Evolutionary conservation across 2,888 invertebrate genomes (phyloP).

Genomic region (Octonoba sinensis): DNA sequence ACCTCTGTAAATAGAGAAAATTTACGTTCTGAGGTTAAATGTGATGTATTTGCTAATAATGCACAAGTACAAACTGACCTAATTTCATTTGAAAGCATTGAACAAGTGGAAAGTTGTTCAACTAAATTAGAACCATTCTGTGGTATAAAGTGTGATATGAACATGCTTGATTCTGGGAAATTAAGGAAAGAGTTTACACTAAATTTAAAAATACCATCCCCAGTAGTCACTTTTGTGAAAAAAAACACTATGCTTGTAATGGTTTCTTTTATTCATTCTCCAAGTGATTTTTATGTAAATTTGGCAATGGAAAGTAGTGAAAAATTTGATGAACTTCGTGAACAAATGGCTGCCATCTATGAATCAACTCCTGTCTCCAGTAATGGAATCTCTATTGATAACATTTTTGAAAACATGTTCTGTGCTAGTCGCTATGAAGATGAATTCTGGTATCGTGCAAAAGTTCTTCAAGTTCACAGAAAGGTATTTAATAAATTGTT

Average conservation of each 20-base stretch:
- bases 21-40: too few relatives aligned
- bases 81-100: conserved; percentile 36
- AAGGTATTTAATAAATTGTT: conserved; percentile 2
- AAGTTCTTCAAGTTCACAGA: conserved; percentile 11
- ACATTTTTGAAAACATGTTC: conserved; percentile 33
- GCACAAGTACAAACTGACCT: not conserved
- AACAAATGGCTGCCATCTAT: conserved; percentile 39
- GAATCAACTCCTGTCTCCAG: not conserved
- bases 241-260: conserved; percentile 42
- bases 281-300: conserved; percentile 56
- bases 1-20: too few relatives aligned
- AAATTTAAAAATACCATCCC: conserved; percentile 32
- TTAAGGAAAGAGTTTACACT: not conserved
- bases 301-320: conserved; percentile 36
- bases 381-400: not conserved
- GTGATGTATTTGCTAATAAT: too few relatives aligned
- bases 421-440: conserved; percentile 48
- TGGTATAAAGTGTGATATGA: too few relatives aligned
- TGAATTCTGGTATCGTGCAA: conserved; percentile 46
- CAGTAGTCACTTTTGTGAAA: conserved; percentile 27
- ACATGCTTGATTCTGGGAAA: not conserved
- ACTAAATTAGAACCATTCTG: not conserved
- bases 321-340: conserved; percentile 42
- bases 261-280: conserved; percentile 33
- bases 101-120: not conserved